phyloP scores from a whole-genome alignment of 1,140 invertebrate genomes.

The Saccostrea echinata region DNA sequence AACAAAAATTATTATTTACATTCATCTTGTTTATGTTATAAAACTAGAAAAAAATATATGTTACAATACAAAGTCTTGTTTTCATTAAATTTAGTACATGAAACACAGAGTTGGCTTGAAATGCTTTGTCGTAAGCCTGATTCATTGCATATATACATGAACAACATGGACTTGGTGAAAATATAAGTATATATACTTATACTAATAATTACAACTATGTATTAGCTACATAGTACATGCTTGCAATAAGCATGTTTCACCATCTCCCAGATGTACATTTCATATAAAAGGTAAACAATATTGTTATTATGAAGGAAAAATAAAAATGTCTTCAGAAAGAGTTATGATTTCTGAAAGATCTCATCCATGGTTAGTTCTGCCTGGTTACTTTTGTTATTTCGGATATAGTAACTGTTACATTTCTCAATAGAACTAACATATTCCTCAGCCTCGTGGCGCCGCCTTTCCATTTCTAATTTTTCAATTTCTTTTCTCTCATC shows the following conservation, averaged over 20 bases:
- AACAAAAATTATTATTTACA: not conserved
- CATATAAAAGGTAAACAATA: too few species aligned
- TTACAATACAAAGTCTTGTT: not conserved
- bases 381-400: not conserved
- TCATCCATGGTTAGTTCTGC: not conserved
- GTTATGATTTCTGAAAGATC: not conserved
- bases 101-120: not conserved
- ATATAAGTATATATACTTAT: too few species aligned
- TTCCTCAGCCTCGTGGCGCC: not conserved
- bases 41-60: conserved; percentile 3
- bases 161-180: too few species aligned
- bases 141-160: too few species aligned
- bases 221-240: too few species aligned
- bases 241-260: too few species aligned
- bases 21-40: not conserved
- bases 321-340: not conserved
- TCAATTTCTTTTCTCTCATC: conserved; percentile 20
- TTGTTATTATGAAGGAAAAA: too few species aligned
- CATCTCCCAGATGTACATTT: too few species aligned
- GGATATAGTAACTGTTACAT: not conserved
- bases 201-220: too few species aligned
- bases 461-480: not conserved
- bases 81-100: too few species aligned
- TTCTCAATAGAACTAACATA: conserved; percentile 9
- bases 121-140: too few species aligned